Conservation (phyloP, 2,888 invertebrate species). For the Dioctria rufipes region DNA sequence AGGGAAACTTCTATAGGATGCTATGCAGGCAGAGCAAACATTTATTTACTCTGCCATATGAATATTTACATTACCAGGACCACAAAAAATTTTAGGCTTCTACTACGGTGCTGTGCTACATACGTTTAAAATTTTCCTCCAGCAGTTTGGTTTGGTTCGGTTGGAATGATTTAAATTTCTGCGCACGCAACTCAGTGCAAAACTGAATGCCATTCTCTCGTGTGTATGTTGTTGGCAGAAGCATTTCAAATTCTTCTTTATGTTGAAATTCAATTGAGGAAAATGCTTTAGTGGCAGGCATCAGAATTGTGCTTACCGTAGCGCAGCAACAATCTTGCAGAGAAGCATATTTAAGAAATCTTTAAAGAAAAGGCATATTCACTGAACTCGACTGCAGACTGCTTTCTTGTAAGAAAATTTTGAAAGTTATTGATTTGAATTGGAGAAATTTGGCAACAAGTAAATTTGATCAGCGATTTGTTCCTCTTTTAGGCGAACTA, state of each 20-base stretch:
- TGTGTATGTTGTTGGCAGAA: background rate
- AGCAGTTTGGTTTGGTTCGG: background rate
- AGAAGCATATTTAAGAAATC: background rate
- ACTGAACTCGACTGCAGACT: no score
- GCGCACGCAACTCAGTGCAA: slow-evolving; percentile 17
- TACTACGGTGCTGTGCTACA: no score
- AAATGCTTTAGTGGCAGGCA: background rate
- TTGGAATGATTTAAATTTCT: slow-evolving; percentile 12
- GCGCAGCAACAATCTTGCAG: slow-evolving; percentile 22
- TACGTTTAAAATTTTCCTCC: background rate
- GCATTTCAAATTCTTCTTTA: slow-evolving; percentile 30
- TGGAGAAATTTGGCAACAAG: no score
- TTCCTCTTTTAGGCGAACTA: no score
- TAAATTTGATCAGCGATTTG: no score
- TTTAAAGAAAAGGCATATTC: no score
- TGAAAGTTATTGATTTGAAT: no score
- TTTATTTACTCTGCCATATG: background rate
- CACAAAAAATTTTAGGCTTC: background rate
- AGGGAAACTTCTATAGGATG: background rate
- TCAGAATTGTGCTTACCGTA: slow-evolving; percentile 1
- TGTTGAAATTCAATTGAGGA: slow-evolving; percentile 45
- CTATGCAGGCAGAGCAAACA: background rate
- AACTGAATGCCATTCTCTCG: background rate
- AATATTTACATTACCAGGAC: background rate
- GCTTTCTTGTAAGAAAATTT: no score